Conservation (phyloP, 2,888 invertebrate species). For the Macrophya alboannulata region DNA sequence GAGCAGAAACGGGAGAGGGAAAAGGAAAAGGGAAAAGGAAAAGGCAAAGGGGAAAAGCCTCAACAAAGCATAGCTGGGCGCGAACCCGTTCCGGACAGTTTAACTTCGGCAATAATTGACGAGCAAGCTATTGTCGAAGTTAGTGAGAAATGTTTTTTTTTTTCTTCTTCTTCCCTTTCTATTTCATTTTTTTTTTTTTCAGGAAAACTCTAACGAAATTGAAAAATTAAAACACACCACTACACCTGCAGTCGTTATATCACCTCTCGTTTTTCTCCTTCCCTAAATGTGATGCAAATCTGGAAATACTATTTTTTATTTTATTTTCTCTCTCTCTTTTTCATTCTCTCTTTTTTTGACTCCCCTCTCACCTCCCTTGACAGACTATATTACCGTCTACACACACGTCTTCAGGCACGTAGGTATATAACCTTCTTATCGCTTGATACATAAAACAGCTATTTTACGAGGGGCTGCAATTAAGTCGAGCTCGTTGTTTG, state of each 20-base stretch:
- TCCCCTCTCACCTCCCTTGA: slow-evolving; percentile 12
- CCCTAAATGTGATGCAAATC: slow-evolving; percentile 5
- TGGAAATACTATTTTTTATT: background rate
- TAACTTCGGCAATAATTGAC: slow-evolving; percentile 34
- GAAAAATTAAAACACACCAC: slow-evolving; percentile 18
- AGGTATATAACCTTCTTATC: slow-evolving; percentile 18
- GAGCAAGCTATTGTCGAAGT: background rate
- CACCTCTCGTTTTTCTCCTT: background rate
- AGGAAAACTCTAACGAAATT: slow-evolving; percentile 17
- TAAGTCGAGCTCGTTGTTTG: slow-evolving; percentile 54
- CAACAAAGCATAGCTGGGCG: slow-evolving; percentile 18
- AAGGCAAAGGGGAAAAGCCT: slow-evolving; percentile 21
- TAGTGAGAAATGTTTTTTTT: background rate
- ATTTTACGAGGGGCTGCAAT: slow-evolving; percentile 55
- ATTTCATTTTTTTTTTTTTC: background rate
- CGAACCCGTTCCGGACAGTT: slow-evolving; percentile 36
- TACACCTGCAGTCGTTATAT: background rate
- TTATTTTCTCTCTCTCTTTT: background rate
- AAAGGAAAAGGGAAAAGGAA: background rate
- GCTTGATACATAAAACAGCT: slow-evolving; percentile 40
- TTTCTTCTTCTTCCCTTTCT: background rate
- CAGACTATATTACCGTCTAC: slow-evolving; percentile 4
- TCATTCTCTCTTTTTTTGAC: background rate
- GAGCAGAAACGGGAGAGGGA: background rate
- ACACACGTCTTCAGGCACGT: background rate